Evolutionary conservation across 1,140 invertebrate species (phyloP).

Genomic region (Euwallacea fornicatus): DNA sequence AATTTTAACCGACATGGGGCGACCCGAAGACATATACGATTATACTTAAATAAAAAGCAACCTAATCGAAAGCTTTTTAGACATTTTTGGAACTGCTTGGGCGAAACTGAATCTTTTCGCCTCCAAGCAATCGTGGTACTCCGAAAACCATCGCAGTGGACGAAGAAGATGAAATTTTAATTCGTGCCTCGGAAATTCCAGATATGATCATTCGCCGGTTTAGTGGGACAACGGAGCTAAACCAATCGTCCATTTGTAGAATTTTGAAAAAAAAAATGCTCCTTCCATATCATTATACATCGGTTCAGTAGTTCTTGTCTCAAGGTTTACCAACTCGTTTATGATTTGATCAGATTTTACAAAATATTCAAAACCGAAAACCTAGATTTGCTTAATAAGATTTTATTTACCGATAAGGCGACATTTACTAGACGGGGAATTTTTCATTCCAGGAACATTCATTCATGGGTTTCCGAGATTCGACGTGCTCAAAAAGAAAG

Average conservation of each 20-base stretch:
- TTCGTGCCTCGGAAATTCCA: neutral
- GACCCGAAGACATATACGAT: neutral
- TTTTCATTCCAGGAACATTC: too few species aligned
- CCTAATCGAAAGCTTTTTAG: neutral
- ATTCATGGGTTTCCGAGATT: too few species aligned
- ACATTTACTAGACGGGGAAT: too few species aligned
- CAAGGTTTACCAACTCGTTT: too few species aligned
- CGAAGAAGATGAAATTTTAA: neutral
- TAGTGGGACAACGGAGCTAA: neutral
- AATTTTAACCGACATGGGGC: neutral
- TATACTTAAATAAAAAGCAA: slow-evolving; percentile 7
- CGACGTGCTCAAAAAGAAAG: too few species aligned
- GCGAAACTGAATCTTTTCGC: slow-evolving; percentile 5
- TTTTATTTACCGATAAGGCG: too few species aligned
- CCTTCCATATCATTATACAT: too few species aligned
- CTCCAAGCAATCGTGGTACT: neutral
- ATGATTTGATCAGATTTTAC: too few species aligned
- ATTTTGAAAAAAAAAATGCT: slow-evolving; percentile 2
- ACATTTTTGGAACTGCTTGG: slow-evolving; percentile 1
- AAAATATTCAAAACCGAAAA: too few species aligned
- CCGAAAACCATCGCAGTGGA: slow-evolving; percentile 3
- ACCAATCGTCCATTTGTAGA: slow-evolving; percentile 6
- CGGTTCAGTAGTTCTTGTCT: too few species aligned
- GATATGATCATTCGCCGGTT: neutral
- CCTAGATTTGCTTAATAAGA: too few species aligned